Conservation (phyloP, 2,797 vertebrate species). For the Trematomus bernacchii region DNA sequence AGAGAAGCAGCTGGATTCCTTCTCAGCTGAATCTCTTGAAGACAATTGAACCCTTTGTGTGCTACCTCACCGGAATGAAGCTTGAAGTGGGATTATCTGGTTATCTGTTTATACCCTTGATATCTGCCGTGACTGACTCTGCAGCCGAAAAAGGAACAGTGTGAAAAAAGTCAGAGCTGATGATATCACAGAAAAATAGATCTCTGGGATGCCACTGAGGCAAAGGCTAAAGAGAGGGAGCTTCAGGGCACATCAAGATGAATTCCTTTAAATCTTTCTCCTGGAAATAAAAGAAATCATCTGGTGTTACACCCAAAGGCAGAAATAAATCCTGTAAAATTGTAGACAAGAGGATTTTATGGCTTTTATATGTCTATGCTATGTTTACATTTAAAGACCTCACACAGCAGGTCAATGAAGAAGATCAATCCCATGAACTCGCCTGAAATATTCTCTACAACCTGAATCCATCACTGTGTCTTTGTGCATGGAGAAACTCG, state of each 20-base stretch:
- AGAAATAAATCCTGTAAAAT: not conserved
- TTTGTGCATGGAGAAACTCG: slow-evolving; percentile 54
- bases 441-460: slow-evolving; percentile 29
- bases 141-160: not conserved
- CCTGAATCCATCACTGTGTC: slow-evolving; percentile 52
- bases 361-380: not conserved
- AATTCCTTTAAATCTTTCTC: slow-evolving; percentile 24
- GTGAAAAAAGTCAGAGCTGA: slow-evolving; percentile 21
- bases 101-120: slow-evolving; percentile 64
- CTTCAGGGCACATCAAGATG: slow-evolving; percentile 17
- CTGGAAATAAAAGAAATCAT: slow-evolving; percentile 32
- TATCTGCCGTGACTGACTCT: slow-evolving; percentile 55
- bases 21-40: slow-evolving; percentile 47
- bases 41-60: slow-evolving; percentile 71
- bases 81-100: slow-evolving; percentile 74
- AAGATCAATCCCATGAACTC: slow-evolving; percentile 16
- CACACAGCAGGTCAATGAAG: slow-evolving; percentile 25
- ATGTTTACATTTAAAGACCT: slow-evolving; percentile 7
- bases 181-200: slow-evolving; percentile 38
- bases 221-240: slow-evolving; percentile 4
- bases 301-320: slow-evolving; percentile 9
- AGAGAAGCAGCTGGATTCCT: slow-evolving; percentile 55
- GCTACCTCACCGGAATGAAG: slow-evolving; percentile 61
- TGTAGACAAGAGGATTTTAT: slow-evolving; percentile 16
- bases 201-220: slow-evolving; percentile 16